Evolutionary conservation across 2,888 invertebrate genomes (phyloP).

Genomic region (Cylloceria caligata): DNA sequence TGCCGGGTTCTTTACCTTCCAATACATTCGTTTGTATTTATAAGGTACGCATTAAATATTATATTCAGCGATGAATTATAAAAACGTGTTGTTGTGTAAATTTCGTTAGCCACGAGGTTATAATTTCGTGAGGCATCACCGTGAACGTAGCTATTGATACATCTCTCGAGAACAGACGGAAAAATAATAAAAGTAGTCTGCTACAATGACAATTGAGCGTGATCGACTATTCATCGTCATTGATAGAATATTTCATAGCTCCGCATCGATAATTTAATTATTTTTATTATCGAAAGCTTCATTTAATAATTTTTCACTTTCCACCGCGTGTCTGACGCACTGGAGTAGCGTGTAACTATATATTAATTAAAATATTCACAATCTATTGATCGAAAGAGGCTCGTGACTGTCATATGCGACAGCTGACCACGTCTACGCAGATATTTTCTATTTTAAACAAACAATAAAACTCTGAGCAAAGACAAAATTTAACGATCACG

Average conservation of each 20-base stretch:
- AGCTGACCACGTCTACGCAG: constrained; percentile 21
- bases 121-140: not conserved
- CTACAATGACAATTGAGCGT: not conserved
- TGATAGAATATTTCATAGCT: no score
- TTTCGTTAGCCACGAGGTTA: not conserved
- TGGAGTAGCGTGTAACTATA: not conserved
- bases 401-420: not conserved
- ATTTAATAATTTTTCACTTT: no score
- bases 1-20: constrained; percentile 67
- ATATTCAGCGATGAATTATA: not conserved
- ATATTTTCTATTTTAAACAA: not conserved
- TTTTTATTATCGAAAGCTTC: no score
- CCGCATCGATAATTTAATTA: no score
- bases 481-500: not conserved
- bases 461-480: not conserved
- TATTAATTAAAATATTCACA: not conserved
- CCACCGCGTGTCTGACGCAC: not conserved
- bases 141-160: constrained; percentile 10
- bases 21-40: constrained; percentile 67
- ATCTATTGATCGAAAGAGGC: constrained; percentile 18
- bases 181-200: constrained; percentile 7
- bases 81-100: not conserved
- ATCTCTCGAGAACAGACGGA: not conserved
- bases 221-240: not conserved
- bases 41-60: constrained; percentile 67